Evolutionary conservation across 2,888 invertebrate genomes (phyloP).

Genomic region (Gymnosoma rotundatum): DNA sequence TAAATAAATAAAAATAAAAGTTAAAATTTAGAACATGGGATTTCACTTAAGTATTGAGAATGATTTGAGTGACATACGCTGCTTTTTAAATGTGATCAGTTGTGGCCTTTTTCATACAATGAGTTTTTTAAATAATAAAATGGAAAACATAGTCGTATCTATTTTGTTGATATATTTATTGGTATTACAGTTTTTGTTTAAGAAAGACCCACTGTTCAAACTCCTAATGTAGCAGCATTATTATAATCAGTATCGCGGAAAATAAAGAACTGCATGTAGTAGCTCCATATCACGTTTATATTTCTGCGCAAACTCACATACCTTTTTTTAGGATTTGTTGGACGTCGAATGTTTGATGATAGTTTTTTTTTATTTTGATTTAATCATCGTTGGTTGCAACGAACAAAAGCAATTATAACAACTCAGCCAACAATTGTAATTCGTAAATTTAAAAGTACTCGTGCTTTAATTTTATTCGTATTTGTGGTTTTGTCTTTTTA

Average conservation of each 20-base stretch:
- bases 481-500: slow-evolving; percentile 55
- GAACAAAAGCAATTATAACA: slow-evolving; percentile 37
- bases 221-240: slow-evolving; percentile 24
- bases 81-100: too few species aligned
- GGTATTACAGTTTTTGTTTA: too few species aligned
- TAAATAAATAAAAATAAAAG: too few species aligned
- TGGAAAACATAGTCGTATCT: too few species aligned
- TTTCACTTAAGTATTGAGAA: too few species aligned
- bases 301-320: slow-evolving; percentile 67
- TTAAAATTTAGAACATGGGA: too few species aligned
- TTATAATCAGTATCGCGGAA: slow-evolving; percentile 36
- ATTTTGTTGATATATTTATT: too few species aligned
- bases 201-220: slow-evolving; percentile 41
- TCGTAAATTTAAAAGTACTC: slow-evolving; percentile 56
- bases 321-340: slow-evolving; percentile 54
- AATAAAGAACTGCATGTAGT: slow-evolving; percentile 43
- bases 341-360: slow-evolving; percentile 55
- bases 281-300: slow-evolving; percentile 65
- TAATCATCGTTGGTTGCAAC: slow-evolving; percentile 51
- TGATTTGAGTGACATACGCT: too few species aligned
- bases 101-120: too few species aligned
- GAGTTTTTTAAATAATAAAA: too few species aligned
- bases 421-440: slow-evolving; percentile 44
- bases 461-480: slow-evolving; percentile 59
- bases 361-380: slow-evolving; percentile 18